A percentile compares a stretch with the other conserved stretches of the same genome.
These are phyloP conservation scores for Nemotelus pantherinus DNA, from an alignment of 2,888 invertebrate genomes.

Conservation along the genomic window DNA sequence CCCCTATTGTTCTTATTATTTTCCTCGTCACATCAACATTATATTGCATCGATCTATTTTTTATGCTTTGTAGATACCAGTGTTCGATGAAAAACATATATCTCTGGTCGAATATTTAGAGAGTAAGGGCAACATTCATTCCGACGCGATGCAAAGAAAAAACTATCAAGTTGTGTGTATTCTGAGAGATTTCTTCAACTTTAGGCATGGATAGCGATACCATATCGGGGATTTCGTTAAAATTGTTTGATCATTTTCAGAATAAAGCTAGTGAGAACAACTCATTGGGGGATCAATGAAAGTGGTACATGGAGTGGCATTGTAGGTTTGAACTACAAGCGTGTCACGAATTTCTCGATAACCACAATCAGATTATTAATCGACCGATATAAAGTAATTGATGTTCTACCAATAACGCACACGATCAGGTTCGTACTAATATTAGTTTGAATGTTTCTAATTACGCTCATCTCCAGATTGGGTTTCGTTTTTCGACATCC, in stretches of 20 bases:
- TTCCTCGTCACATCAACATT: no score
- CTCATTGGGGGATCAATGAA: constrained; percentile 13
- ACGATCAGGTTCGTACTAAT: background rate
- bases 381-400: background rate
- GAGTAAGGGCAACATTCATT: background rate
- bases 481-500: constrained; percentile 30
- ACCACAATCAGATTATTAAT: background rate
- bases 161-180: constrained; percentile 12
- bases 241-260: background rate
- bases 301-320: constrained; percentile 19
- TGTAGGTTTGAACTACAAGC: background rate
- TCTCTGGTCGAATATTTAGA: constrained; percentile 18
- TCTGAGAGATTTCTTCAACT: constrained; percentile 9
- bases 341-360: background rate
- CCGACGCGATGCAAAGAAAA: constrained; percentile 18
- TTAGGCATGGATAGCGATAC: constrained; percentile 1
- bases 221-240: background rate
- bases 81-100: background rate
- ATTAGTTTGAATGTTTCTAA: no score
- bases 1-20: no score
- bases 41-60: background rate
- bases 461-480: background rate
- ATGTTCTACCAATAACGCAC: background rate
- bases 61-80: background rate
- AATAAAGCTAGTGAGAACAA: background rate